Conservation (phyloP, 2,113 vertebrate genomes). For the Felis chaus region DNA sequence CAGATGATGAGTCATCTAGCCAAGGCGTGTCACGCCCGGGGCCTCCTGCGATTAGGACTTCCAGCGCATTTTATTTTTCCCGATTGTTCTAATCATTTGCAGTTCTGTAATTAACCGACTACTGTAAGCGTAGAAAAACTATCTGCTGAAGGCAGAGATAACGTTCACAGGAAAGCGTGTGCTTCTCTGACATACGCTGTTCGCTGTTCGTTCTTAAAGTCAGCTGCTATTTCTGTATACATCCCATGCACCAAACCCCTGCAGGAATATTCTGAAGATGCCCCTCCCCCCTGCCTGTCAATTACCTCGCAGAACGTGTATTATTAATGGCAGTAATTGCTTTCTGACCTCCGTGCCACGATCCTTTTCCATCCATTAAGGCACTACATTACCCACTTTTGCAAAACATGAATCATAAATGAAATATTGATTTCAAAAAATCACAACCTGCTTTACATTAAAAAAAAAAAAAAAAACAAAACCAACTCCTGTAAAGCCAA, state of each 20-base stretch:
- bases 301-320: constrained; percentile 59
- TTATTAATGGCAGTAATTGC: constrained; percentile 79
- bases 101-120: constrained; percentile 13
- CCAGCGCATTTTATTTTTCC: neutral
- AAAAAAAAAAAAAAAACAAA: constrained; percentile 52
- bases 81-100: neutral
- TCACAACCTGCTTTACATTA: constrained; percentile 66
- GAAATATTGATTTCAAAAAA: constrained; percentile 82
- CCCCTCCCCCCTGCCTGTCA: constrained; percentile 48
- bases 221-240: neutral
- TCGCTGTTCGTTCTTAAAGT: neutral
- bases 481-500: constrained; percentile 54
- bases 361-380: constrained; percentile 85
- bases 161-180: neutral
- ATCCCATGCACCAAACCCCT: neutral
- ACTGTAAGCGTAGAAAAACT: neutral
- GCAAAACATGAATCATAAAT: constrained; percentile 83
- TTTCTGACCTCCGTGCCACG: constrained; percentile 76
- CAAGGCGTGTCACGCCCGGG: neutral
- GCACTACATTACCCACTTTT: constrained; percentile 74
- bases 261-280: constrained; percentile 44
- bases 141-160: neutral
- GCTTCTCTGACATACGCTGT: neutral
- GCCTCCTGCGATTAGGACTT: neutral
- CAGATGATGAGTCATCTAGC: neutral